Conservation (phyloP, 2,797 vertebrate genomes). For the Netta rufina region DNA sequence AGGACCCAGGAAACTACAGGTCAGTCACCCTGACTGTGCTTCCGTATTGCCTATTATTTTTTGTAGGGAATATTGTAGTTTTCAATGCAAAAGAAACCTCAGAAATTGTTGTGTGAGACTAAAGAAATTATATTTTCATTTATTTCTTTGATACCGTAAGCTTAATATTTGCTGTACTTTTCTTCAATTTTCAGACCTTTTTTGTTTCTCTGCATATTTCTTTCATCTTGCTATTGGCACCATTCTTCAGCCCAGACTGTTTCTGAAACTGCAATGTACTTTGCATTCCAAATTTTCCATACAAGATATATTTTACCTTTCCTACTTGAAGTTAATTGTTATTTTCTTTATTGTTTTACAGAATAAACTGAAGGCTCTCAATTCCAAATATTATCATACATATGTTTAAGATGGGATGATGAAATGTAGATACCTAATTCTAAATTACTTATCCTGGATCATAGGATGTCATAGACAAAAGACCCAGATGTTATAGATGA, state of each 20-base stretch:
- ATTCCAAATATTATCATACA: background rate
- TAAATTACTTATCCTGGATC: background rate
- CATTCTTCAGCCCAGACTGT: background rate
- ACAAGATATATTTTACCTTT: background rate
- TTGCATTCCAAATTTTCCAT: background rate
- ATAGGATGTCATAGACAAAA: background rate
- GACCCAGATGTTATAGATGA: fast-evolving
- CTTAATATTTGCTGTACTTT: background rate
- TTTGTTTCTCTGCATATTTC: background rate
- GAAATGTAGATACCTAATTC: background rate
- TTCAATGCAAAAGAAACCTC: background rate
- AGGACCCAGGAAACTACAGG: too few species aligned
- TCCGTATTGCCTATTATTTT: background rate
- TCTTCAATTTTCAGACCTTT: background rate
- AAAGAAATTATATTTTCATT: background rate
- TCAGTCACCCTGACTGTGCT: background rate
- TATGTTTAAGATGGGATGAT: background rate
- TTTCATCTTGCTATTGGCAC: background rate
- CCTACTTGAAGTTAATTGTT: background rate
- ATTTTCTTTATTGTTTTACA: background rate
- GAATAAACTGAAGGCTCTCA: background rate
- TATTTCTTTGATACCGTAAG: background rate
- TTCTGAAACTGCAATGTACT: background rate
- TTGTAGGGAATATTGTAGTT: background rate
- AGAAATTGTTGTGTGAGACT: background rate